These are phyloP conservation scores for Psylliodes chrysocephalus DNA, from an alignment of 2,888 invertebrate species.

Conservation along the genomic window DNA sequence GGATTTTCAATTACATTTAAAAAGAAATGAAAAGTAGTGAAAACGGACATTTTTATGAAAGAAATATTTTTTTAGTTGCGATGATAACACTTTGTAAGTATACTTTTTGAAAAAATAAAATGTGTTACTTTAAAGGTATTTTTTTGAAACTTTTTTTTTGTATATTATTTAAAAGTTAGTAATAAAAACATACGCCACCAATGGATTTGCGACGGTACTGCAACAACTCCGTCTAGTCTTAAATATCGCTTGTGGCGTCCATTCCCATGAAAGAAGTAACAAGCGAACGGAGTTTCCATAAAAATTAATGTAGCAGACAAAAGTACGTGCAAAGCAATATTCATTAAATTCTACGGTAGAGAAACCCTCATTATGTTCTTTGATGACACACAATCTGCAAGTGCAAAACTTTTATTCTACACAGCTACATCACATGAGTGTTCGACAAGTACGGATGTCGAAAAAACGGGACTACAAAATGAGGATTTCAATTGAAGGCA, in stretches of 20 bases:
- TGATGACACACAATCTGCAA: constrained; percentile 5
- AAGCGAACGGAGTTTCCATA: constrained; percentile 7
- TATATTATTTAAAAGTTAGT: too few relatives aligned
- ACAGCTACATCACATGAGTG: not conserved
- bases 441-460: not conserved
- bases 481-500: too few relatives aligned
- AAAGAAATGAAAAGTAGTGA: too few relatives aligned
- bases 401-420: constrained; percentile 6
- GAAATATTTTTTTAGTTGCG: too few relatives aligned
- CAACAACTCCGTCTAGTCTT: not conserved
- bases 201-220: not conserved
- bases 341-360: constrained; percentile 18
- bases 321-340: constrained; percentile 21
- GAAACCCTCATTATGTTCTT: constrained; percentile 16
- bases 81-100: too few relatives aligned
- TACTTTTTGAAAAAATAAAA: too few relatives aligned
- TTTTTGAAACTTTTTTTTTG: too few relatives aligned
- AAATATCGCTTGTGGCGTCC: not conserved
- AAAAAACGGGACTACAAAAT: too few relatives aligned
- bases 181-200: too few relatives aligned
- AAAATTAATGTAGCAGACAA: constrained; percentile 23
- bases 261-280: not conserved
- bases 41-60: too few relatives aligned
- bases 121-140: too few relatives aligned
- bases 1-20: too few relatives aligned